Base-by-base conservation (phyloP, 2,888 invertebrate genomes). In the Panzeria rudis region DNA sequence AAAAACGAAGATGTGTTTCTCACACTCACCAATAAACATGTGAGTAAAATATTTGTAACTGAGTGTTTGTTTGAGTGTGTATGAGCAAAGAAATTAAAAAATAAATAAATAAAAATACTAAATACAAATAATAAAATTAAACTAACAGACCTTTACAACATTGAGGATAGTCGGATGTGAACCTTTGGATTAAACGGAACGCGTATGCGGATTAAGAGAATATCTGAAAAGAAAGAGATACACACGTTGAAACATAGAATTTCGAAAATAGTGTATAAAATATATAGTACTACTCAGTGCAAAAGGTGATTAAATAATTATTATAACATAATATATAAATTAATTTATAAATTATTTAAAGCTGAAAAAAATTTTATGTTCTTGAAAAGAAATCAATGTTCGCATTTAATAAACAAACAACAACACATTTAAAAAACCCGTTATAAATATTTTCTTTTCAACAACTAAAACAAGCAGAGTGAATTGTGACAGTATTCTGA, bases 121-220 rank as follows among this genome's bases (percentile, higher is more conserved):
- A 62, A 69, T 35, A 71, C 38, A 75, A 80, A 47, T 47, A 76
- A 84, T 41, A 69, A 68, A 84, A 76, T 68, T 69, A 66, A 82
- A 82, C 59, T 73, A 69, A 54, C 69, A 82, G 78, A 85, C 82
- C 82, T 82, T 82, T 82, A 71, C 72, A 85, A 66, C 59, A 75
- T 59, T 75, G 85, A 66, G 82, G 85, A 85, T 85, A 85, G 85
- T 85, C 85, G 82, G 82, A 79, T 82, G 82, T 79, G 75, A 82
- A 82, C 82, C 85, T 85, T 85, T 79, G 82, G 47, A 75, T 78
- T 78, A 85, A 82, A 82, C 82, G 71, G 82, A 79, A 79, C 82
- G 75, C 71, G 64, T 38, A 50, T 56, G 2, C 76, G 76, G 82
- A 56, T 76, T 83, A 72, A 82, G 32, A 71, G 52, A 77, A 76